Base-by-base conservation (phyloP, 2,888 invertebrate genomes). In the Argynnis bischoffii region DNA sequence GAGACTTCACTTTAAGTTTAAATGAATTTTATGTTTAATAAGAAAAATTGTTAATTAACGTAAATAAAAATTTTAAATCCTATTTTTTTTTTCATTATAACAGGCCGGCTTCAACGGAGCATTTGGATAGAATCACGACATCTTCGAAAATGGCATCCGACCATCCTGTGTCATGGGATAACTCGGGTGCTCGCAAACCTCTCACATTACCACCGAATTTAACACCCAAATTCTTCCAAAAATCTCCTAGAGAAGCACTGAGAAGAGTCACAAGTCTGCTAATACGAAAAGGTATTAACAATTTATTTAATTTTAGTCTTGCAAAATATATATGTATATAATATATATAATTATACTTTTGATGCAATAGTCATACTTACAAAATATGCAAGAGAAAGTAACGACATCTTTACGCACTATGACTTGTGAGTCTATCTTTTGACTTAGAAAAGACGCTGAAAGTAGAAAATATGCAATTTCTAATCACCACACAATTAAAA, bases 141-240 rank as follows among this genome's bases (percentile, higher is more conserved):
- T 88, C 90, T 16, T 83, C 91, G 15, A 92, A 92, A 79, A 81
- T 87, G 76, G 79, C 87, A 83, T 84, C 93, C 83, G 92, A 89
- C 88, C 94, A 87, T 85, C 92, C 88, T 76, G 93, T 91, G 72
- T 81, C 92, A 1, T 92, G 93, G 91, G 92, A 93, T 60, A 86
- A 87, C 69, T 80, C 93, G 72, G 95, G 81, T 80, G 94, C 92
- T 74, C 94, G 97, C 80, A 97, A 97, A 83, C 97, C 97, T 6
- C 93, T 97, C 75, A 97, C 97, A n/a, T 93, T 97, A 80, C 97
- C 97, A 65, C 97, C 97, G 69, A 97, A 97, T 93, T 93, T 97
- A 82, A 97, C 97, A 75, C 97, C 97, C 79, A 97, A 97, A 90
- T 97, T 97, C 94, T 96, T 97, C 93, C 96, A 97, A 86, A 96